Conservation (phyloP, 2,113 vertebrate species). For the Theristicus caerulescens region DNA sequence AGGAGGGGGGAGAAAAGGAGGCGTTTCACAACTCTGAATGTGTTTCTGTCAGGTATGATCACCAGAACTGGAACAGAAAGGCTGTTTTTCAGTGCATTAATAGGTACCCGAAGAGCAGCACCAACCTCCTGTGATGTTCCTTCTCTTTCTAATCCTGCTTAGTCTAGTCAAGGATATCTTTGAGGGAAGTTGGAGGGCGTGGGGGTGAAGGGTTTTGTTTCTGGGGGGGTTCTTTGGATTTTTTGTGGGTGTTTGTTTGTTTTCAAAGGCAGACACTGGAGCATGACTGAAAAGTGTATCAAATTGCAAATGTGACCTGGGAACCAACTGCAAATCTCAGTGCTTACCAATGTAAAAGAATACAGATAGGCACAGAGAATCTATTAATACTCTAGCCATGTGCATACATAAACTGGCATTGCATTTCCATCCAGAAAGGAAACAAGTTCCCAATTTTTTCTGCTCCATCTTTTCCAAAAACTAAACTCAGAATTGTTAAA, state of each 20-base stretch:
- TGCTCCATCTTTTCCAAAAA: background rate
- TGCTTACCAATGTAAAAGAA: background rate
- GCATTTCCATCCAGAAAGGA: background rate
- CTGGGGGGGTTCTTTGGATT: rapidly evolving
- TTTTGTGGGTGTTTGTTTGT: background rate
- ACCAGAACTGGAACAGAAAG: background rate
- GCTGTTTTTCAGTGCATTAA: background rate
- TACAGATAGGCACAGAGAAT: background rate
- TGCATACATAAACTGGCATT: background rate
- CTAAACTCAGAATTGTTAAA: background rate
- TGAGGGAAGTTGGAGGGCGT: background rate
- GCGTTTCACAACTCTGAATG: background rate
- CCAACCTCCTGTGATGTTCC: background rate
- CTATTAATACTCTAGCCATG: background rate
- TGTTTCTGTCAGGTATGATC: background rate
- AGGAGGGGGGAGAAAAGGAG: background rate
- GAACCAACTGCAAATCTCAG: background rate
- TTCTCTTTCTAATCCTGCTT: background rate
- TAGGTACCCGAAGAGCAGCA: background rate
- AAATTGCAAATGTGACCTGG: background rate
- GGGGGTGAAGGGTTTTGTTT: background rate
- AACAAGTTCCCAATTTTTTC: background rate
- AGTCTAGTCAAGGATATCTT: background rate
- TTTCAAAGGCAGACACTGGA: background rate
- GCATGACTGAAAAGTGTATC: background rate